Percentiles rank a stretch among this genome's conserved stretches.
Evolutionary conservation across 2,113 vertebrate genomes (phyloP).

Genomic region (Corythornis cristatus): DNA sequence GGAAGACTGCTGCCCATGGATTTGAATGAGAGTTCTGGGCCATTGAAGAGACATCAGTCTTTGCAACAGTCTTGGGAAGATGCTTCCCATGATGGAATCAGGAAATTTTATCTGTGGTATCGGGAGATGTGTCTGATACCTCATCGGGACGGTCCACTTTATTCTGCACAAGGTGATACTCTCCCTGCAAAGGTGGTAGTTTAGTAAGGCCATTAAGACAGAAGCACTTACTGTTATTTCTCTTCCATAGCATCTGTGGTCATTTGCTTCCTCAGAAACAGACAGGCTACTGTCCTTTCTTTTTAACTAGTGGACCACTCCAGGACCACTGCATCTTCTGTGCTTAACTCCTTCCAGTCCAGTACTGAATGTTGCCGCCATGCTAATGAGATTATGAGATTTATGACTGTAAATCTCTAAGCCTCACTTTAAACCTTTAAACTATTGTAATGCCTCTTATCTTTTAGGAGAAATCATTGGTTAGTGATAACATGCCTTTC

Average conservation of each 20-base stretch:
- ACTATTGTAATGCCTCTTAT: slow-evolving; percentile 12
- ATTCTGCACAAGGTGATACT: background rate
- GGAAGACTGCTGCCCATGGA: background rate
- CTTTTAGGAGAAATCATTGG: background rate
- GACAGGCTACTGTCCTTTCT: background rate
- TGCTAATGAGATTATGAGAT: slow-evolving; percentile 30
- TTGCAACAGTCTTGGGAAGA: background rate
- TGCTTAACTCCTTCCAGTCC: slow-evolving; percentile 13
- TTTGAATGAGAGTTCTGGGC: background rate
- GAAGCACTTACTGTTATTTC: background rate
- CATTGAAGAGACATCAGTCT: background rate
- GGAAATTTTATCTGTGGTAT: background rate
- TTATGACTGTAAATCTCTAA: slow-evolving; percentile 24
- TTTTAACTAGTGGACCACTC: background rate
- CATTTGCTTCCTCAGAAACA: background rate
- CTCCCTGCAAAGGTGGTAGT: background rate
- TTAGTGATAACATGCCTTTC: background rate
- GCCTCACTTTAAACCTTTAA: slow-evolving; percentile 7
- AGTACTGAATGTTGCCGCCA: background rate
- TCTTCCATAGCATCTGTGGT: accelerated
- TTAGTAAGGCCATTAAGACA: background rate
- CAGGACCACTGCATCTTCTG: background rate
- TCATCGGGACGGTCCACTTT: background rate
- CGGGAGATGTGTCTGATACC: background rate
- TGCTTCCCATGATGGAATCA: background rate